Base-by-base conservation (phyloP, 2,888 invertebrate species). In the Melinaea marsaeus region DNA sequence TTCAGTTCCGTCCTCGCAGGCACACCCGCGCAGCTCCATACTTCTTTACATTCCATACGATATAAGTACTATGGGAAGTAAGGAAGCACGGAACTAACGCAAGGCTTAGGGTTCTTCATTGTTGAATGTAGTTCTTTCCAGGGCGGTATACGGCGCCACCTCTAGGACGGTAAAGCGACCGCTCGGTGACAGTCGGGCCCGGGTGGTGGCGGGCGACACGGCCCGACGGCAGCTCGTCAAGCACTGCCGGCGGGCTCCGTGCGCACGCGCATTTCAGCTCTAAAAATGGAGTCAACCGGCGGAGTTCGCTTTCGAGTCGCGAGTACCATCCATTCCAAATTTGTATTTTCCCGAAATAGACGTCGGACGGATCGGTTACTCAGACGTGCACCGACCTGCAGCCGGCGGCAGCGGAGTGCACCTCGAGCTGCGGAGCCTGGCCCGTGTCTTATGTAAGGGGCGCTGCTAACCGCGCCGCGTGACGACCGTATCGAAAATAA, bases 41-140 rank as follows among this genome's bases (percentile, higher is more conserved):
- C 96, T 97, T 97, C 97, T 97, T 97, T 97, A 97, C 97, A 97
- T 97, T 97, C 97, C 97, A 97, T 97, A 97, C 91, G 94, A 88
- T 93, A 90, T 90, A 83, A 92, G 92, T 92, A 95, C 95, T 96
- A 96, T 96, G 96, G 96, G 95, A 96, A 96, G 96, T 96, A 96
- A 96, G 95, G 96, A 96, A 96, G 96, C 95, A 96, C 95, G 96
- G 96, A 95, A 95, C 95, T 93, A 91, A 92, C 93, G 91, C 92
- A 86, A 91, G 91, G 92, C 91, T 76, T 22, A 70, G 63, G 63
- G 65, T 65, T 81, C 81, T 86, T 85, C 82, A 68, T 57, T 84
- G 79, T 85, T 84, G 78, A 60, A 61, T 57, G 65, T 69, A 1
- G 65, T 70, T 66, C 61, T 63, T 62, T 63, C 64, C 65, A 75